Evolutionary conservation across 2,888 invertebrate genomes (phyloP).

Genomic region (Smittia sp.): DNA sequence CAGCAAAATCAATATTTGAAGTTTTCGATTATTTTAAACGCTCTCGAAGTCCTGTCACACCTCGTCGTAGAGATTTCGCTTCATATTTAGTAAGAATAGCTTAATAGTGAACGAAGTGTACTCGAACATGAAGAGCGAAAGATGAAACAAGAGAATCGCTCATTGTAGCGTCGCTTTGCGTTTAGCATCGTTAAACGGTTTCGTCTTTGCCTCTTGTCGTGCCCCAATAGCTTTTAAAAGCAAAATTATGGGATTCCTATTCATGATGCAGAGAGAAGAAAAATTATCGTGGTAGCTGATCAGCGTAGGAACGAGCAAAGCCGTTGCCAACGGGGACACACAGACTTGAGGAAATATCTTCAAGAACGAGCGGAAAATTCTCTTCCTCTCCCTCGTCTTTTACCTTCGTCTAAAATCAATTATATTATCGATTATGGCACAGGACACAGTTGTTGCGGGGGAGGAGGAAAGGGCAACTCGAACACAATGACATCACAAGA

Average conservation of each 20-base stretch:
- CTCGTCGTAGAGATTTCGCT: too few relatives aligned
- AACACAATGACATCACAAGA: not conserved
- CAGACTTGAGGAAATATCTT: not conserved
- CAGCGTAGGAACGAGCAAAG: not conserved
- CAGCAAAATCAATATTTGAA: too few relatives aligned
- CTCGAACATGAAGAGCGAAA: too few relatives aligned
- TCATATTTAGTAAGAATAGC: too few relatives aligned
- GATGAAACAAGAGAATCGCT: too few relatives aligned
- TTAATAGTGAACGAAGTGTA: too few relatives aligned
- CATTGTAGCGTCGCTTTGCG: too few relatives aligned
- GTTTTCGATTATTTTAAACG: too few relatives aligned
- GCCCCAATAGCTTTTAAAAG: too few relatives aligned
- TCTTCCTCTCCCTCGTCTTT: not conserved
- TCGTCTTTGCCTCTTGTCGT: too few relatives aligned
- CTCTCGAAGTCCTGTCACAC: too few relatives aligned
- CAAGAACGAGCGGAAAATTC: not conserved
- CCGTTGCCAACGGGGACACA: not conserved
- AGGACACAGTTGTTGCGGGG: slow-evolving; percentile 3
- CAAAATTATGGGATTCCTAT: not conserved
- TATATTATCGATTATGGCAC: slow-evolving; percentile 33
- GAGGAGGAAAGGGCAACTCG: slow-evolving; percentile 10
- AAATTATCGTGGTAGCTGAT: not conserved
- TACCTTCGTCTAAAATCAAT: slow-evolving; percentile 5
- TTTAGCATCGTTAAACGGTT: too few relatives aligned
- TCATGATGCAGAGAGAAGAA: not conserved